Conservation (phyloP, 2,797 vertebrate genomes). For the Anguilla marmorata region DNA sequence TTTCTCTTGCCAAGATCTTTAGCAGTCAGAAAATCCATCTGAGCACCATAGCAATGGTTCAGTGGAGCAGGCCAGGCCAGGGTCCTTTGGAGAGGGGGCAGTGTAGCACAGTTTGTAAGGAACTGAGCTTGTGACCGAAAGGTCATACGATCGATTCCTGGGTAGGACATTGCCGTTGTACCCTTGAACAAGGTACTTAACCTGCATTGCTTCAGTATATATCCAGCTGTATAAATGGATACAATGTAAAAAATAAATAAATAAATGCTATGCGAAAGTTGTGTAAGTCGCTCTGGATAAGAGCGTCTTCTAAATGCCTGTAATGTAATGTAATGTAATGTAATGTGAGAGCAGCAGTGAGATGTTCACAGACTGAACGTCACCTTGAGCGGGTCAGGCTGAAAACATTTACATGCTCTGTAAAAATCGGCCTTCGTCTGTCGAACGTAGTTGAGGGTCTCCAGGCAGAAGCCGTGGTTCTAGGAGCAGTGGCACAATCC, state of each 20-base stretch:
- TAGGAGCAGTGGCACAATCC: neutral
- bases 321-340: too few relatives aligned
- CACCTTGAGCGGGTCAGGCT: conserved; percentile 17
- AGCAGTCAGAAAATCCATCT: conserved; percentile 16
- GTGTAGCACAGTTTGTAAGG: too few relatives aligned
- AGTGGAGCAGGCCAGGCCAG: neutral
- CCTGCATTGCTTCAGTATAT: too few relatives aligned
- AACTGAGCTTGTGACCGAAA: too few relatives aligned
- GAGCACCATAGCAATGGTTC: neutral
- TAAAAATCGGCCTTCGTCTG: neutral
- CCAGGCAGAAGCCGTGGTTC: neutral
- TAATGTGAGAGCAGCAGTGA: conserved; percentile 1
- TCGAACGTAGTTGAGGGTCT: neutral
- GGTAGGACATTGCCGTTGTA: too few relatives aligned
- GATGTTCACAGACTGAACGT: conserved; percentile 36
- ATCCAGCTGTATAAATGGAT: too few relatives aligned
- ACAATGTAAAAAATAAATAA: too few relatives aligned
- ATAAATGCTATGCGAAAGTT: too few relatives aligned
- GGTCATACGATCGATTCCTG: too few relatives aligned
- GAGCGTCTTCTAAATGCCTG: too few relatives aligned
- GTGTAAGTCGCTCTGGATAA: too few relatives aligned
- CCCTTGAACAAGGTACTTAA: too few relatives aligned
- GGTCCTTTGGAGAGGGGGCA: neutral
- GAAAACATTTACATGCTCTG: neutral
- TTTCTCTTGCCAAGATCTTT: conserved; percentile 24